phyloP scores from a whole-genome alignment of 2,113 vertebrate genomes.

The Bos taurus region DNA sequence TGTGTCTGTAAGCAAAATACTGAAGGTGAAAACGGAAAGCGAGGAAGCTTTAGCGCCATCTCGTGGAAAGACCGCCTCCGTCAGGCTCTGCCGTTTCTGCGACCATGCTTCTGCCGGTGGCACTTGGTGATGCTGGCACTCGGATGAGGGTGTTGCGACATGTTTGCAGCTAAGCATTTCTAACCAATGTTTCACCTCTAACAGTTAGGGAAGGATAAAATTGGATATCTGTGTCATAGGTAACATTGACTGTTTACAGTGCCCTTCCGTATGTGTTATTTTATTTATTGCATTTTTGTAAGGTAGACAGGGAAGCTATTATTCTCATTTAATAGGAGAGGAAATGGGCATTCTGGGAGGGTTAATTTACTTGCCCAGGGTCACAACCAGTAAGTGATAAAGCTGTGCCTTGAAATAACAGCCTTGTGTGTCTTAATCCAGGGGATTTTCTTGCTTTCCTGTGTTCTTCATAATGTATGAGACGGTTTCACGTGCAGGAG shows the following conservation, averaged over 20 bases:
- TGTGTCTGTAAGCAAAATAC: neutral
- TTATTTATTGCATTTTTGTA: constrained; percentile 10
- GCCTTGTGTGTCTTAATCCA: neutral
- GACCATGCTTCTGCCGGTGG: neutral
- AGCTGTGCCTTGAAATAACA: constrained; percentile 15
- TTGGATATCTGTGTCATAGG: neutral
- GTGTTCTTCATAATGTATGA: neutral
- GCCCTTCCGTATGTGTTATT: neutral
- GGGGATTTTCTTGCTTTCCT: neutral
- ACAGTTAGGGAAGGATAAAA: neutral
- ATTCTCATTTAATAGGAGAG: constrained; percentile 30
- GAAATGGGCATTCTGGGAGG: neutral
- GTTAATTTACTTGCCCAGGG: constrained; percentile 40
- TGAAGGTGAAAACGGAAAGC: neutral
- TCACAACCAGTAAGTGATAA: constrained; percentile 15
- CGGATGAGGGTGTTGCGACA: neutral
- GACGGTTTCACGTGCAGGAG: neutral
- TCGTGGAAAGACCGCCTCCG: accelerated
- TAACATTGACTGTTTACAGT: neutral
- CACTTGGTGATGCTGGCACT: accelerated
- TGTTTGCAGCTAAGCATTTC: neutral
- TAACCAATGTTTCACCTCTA: neutral
- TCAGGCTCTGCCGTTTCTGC: neutral
- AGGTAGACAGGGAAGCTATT: neutral
- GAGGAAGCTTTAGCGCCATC: neutral